Evolutionary conservation across 92 coral and sea anemone genomes (phyloP), one percentile per base, ranked within the genome.

Genomic region (Umimayanthus chanpuru): DNA sequence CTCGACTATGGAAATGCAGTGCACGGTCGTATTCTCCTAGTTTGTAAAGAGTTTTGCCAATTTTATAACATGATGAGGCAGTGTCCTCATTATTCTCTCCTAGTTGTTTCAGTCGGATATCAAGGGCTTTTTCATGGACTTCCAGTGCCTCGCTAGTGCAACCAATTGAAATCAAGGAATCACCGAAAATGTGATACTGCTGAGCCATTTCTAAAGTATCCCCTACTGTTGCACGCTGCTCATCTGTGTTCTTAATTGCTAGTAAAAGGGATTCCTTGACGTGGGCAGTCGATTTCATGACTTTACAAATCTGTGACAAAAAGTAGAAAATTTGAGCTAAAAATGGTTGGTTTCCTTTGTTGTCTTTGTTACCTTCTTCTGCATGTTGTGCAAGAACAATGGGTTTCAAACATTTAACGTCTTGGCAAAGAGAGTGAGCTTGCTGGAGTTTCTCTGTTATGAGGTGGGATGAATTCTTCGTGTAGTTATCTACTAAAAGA

Each of bases 1-100:
- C 79, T 23, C 10, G 79, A 23, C 49, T 74, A 43, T 39, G 32
- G 55, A 29, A 38, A 25, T 61, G 0, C 26, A 77, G 85, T 23
- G 89, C 89, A 16, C 18, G 25, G 44, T 23, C 2, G 47, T 43
- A 43, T 43, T 43, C 47, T 43, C 47, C 47, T 7, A 43, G 47
- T 43, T 43, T 43, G 47, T 43, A 43, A 0, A 43, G 47, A 3
- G 47, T 43, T 43, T 3, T 43, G 6, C 47, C 47, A 43, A 43
- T 7, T 16, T 81, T 77, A 6, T 72, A 56, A 73, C 82, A 82
- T 41, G n/a, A n/a, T n/a, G n/a, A n/a, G n/a, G n/a, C n/a, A n/a
- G n/a, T n/a, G n/a, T n/a, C n/a, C n/a, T n/a, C n/a, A n/a, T n/a
- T n/a, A n/a, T n/a, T n/a, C n/a, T n/a, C n/a, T n/a, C n/a, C n/a